These are phyloP conservation scores for Drosophila athabasca DNA, from an alignment of 1,140 invertebrate genomes.

Conservation along the genomic window DNA sequence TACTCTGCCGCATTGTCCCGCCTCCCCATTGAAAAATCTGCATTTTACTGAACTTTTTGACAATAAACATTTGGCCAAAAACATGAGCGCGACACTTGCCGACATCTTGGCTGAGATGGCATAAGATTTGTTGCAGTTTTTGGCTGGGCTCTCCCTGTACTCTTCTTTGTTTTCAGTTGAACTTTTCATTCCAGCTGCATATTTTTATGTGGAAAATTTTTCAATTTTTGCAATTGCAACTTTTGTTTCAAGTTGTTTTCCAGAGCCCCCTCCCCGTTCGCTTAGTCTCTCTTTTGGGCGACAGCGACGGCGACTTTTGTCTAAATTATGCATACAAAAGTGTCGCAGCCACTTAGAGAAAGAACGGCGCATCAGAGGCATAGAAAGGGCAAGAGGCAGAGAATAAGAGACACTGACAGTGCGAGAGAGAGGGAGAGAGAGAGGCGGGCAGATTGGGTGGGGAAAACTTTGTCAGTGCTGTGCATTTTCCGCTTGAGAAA, in stretches of 20 bases:
- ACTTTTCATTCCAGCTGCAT: slow-evolving; percentile 48
- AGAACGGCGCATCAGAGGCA: not conserved
- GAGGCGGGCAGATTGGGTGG: slow-evolving; percentile 1
- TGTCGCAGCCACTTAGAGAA: slow-evolving; percentile 63
- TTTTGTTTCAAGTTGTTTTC: slow-evolving; percentile 43
- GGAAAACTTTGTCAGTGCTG: slow-evolving; percentile 59
- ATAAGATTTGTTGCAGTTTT: slow-evolving; percentile 34
- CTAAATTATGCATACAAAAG: slow-evolving; percentile 70
- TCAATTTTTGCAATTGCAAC: slow-evolving; percentile 66
- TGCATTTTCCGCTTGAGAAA: slow-evolving; percentile 64
- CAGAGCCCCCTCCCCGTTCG: slow-evolving; percentile 7
- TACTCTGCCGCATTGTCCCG: too few species aligned
- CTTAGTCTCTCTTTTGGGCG: slow-evolving; percentile 11
- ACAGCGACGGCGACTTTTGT: slow-evolving; percentile 26
- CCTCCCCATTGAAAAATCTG: slow-evolving; percentile 5
- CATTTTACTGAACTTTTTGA: slow-evolving; percentile 50
- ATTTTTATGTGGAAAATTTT: slow-evolving; percentile 65
- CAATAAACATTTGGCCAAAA: slow-evolving; percentile 69
- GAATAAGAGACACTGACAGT: not conserved
- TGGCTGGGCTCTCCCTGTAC: slow-evolving; percentile 7
- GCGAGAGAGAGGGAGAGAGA: not conserved
- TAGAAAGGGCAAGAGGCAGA: too few species aligned
- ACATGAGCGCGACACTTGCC: slow-evolving; percentile 56
- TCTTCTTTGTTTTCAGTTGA: slow-evolving; percentile 35
- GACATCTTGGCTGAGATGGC: slow-evolving; percentile 33